phyloP scores from a whole-genome alignment of 2,113 vertebrate species.

The Megaleporinus macrocephalus region DNA sequence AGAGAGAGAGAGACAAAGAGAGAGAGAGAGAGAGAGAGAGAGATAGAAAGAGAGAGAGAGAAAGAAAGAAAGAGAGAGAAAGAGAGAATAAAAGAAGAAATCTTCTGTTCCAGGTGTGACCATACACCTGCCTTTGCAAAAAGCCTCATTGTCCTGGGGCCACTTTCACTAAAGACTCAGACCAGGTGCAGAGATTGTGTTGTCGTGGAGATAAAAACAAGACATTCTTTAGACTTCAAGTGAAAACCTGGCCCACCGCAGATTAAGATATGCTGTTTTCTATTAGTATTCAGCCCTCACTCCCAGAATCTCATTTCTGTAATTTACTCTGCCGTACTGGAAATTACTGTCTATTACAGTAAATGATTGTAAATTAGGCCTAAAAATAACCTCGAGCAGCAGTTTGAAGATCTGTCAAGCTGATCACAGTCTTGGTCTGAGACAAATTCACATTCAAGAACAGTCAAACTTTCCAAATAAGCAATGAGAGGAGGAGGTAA shows the following conservation, averaged over 20 bases:
- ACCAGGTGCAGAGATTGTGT: neutral
- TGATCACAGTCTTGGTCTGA: neutral
- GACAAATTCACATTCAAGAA: neutral
- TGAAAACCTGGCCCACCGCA: neutral
- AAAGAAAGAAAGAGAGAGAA: neutral
- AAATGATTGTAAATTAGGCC: neutral
- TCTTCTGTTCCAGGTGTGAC: neutral
- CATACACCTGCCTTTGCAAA: neutral
- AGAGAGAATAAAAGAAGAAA: neutral
- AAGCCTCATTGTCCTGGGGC: neutral
- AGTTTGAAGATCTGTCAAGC: neutral
- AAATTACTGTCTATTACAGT: constrained; percentile 17
- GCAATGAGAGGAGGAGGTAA: neutral
- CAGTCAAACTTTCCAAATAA: neutral
- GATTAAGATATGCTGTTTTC: neutral
- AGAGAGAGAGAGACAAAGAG: neutral
- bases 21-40: neutral
- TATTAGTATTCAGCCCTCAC: neutral
- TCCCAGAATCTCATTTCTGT: neutral
- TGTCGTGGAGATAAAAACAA: neutral
- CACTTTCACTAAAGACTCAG: neutral
- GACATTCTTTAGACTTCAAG: neutral
- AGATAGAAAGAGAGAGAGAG: neutral
- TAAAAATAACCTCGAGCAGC: neutral
- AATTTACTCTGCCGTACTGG: neutral